A percentile compares a stretch with the other conserved stretches of the same genome.
Evolutionary conservation across 1,140 invertebrate genomes (phyloP).

Genomic region (Pseudomyrmex cubaensis): DNA sequence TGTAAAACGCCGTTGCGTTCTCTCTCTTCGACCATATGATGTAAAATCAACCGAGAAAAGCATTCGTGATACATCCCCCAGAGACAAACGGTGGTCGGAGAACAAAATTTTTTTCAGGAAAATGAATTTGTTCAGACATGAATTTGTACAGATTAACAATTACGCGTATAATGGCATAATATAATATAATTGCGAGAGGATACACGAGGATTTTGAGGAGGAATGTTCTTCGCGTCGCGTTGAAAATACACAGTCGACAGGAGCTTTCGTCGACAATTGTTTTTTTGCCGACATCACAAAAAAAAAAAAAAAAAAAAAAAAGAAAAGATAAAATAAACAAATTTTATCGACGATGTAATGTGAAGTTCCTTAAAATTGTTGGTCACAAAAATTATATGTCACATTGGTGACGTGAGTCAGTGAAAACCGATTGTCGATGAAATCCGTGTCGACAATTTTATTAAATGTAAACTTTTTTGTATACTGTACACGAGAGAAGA

Average conservation of each 20-base stretch:
- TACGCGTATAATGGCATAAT: conserved; percentile 2
- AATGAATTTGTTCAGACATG: conserved; percentile 7
- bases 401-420: too few species aligned
- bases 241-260: too few species aligned
- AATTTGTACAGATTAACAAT: conserved; percentile 3
- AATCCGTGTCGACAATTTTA: too few species aligned
- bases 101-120: conserved; percentile 10
- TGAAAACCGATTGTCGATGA: too few species aligned
- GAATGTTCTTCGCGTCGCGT: too few species aligned
- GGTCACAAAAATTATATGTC: too few species aligned
- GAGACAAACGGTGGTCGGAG: not conserved
- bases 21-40: not conserved
- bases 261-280: too few species aligned
- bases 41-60: not conserved
- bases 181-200: conserved; percentile 10
- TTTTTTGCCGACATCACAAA: too few species aligned
- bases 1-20: not conserved
- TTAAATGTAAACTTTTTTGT: conserved; percentile 19
- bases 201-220: conserved; percentile 9
- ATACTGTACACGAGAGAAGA: conserved; percentile 17
- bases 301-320: too few species aligned
- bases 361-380: too few species aligned
- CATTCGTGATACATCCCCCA: not conserved
- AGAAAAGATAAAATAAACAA: too few species aligned
- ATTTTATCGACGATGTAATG: too few species aligned